Conservation (phyloP, 2,888 invertebrate species). For the Agrochola macilenta region DNA sequence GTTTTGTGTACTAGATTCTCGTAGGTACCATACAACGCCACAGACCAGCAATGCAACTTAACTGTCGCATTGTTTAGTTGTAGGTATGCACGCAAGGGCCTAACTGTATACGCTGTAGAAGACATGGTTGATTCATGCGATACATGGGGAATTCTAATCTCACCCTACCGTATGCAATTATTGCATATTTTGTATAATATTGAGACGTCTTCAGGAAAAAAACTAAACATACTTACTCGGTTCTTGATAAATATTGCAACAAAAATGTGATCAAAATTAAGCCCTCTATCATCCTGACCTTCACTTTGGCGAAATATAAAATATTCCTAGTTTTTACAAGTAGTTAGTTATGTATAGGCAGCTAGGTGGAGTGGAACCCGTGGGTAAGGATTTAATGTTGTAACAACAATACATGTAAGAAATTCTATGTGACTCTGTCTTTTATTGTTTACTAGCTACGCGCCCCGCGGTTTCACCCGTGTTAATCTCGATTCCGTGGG, state of each 20-base stretch:
- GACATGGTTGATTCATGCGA: not conserved
- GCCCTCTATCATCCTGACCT: slow-evolving; percentile 31
- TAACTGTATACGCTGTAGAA: not conserved
- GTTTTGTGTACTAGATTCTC: not conserved
- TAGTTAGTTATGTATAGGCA: slow-evolving; percentile 56
- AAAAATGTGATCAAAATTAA: slow-evolving; percentile 13
- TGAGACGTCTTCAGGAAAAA: not conserved
- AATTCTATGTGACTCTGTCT: slow-evolving; percentile 52
- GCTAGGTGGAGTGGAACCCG: slow-evolving; percentile 48
- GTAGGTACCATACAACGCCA: not conserved
- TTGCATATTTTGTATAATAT: not conserved
- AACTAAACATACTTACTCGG: not conserved
- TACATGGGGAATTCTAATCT: not conserved
- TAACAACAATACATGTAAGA: slow-evolving; percentile 59
- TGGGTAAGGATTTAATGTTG: slow-evolving; percentile 52
- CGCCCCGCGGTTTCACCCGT: no score
- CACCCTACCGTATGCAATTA: not conserved
- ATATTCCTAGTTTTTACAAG: slow-evolving; percentile 46
- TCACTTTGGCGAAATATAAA: slow-evolving; percentile 38
- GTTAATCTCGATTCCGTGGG: no score
- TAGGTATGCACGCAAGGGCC: not conserved
- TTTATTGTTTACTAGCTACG: slow-evolving; percentile 34
- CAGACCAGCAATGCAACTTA: not conserved
- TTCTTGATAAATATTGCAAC: not conserved
- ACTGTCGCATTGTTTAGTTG: not conserved